A percentile compares a stretch with the other conserved stretches of the same genome.
phyloP scores from a whole-genome alignment of 1,140 invertebrate genomes.

The Bicyclus anynana region DNA sequence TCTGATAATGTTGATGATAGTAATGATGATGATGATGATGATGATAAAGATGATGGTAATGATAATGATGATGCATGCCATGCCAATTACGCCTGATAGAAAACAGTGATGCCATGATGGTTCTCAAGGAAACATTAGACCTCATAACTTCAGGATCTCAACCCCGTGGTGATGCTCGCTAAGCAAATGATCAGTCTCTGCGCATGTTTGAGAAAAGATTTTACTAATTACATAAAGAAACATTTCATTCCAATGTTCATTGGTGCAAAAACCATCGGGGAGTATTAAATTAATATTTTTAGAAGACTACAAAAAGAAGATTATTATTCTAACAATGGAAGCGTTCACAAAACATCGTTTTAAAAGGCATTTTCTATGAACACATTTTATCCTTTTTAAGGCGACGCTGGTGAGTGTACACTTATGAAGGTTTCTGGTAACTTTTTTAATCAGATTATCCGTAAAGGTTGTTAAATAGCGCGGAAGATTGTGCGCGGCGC shows the following conservation, averaged over 20 bases:
- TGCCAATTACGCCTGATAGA: no score
- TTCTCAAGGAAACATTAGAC: no score
- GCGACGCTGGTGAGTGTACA: not conserved
- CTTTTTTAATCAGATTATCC: constrained; percentile 16
- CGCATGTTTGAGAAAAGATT: not conserved
- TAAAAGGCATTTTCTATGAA: constrained; percentile 1
- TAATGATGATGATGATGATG: no score
- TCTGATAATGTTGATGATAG: no score
- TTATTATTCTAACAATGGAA: not conserved
- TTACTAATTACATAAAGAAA: not conserved
- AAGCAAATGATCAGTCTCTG: no score
- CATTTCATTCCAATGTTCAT: not conserved
- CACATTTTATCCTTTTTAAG: not conserved
- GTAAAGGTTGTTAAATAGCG: constrained; percentile 39
- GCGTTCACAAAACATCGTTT: constrained; percentile 3
- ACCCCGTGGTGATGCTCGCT: no score
- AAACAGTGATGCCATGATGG: no score
- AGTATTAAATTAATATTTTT: constrained; percentile 7
- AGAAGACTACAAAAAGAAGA: not conserved
- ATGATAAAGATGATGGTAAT: no score
- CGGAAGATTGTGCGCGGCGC: constrained; percentile 34
- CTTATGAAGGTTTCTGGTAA: constrained; percentile 3
- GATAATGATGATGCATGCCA: no score
- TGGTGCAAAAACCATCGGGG: not conserved
- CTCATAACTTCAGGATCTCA: no score